Evolutionary conservation across 1,140 invertebrate genomes (phyloP).

Genomic region (Micrasema minimum): DNA sequence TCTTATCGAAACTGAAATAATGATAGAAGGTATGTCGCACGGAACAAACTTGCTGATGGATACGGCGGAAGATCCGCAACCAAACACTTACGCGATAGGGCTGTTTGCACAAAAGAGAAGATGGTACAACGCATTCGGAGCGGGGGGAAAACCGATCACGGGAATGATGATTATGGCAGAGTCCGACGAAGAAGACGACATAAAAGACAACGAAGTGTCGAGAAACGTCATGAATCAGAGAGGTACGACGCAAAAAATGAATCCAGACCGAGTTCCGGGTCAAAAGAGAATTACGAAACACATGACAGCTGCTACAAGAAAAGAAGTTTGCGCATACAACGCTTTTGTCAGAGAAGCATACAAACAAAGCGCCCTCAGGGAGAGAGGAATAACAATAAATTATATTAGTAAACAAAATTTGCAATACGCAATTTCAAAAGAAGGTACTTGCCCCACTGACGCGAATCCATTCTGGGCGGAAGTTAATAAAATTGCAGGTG

Average conservation of each 20-base stretch:
- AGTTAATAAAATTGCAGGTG: no score
- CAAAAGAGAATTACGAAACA: neutral
- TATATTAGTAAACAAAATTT: no score
- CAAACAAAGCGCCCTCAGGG: no score
- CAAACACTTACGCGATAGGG: neutral
- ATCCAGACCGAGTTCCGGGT: neutral
- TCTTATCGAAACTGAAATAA: neutral
- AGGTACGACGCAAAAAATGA: neutral
- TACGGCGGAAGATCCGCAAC: neutral
- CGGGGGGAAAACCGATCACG: neutral
- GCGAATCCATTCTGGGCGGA: no score
- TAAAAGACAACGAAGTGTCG: neutral
- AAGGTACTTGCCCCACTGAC: no score
- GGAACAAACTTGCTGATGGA: slow-evolving; percentile 1
- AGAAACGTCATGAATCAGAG: neutral
- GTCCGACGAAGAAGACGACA: neutral
- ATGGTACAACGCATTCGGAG: neutral
- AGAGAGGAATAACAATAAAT: no score
- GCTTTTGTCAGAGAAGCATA: no score
- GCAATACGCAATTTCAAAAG: no score
- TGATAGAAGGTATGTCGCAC: neutral
- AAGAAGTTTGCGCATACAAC: neutral
- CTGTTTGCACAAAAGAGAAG: neutral
- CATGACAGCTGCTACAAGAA: neutral
- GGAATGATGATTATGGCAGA: neutral